These are phyloP conservation scores for Antheraea assamensis DNA, from an alignment of 2,888 invertebrate genomes.

Conservation along the genomic window DNA sequence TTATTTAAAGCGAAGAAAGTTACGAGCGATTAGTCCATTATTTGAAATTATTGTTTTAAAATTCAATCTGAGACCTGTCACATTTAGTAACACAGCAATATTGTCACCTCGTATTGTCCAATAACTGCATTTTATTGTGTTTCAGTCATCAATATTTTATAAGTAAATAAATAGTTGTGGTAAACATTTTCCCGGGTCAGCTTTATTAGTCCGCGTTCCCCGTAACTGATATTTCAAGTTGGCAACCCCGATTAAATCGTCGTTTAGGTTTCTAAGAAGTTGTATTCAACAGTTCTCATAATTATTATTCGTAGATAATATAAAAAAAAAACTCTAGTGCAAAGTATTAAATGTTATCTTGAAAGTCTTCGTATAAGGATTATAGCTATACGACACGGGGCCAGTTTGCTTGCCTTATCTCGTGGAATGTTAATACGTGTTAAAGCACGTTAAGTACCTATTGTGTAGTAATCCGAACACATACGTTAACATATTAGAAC, in stretches of 20 bases:
- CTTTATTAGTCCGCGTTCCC: neutral
- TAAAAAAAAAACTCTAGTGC: constrained; percentile 5
- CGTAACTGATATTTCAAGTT: neutral
- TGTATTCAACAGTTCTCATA: constrained; percentile 10
- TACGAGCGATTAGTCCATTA: too few species aligned
- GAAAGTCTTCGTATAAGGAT: constrained; percentile 17
- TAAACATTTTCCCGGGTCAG: neutral
- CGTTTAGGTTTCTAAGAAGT: neutral
- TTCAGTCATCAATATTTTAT: neutral
- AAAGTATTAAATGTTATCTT: constrained; percentile 7
- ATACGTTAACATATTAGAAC: neutral
- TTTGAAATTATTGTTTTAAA: too few species aligned
- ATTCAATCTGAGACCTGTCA: neutral
- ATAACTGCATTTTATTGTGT: too few species aligned
- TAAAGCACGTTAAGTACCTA: constrained; percentile 32
- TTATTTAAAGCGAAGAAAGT: too few species aligned
- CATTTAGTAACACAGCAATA: neutral
- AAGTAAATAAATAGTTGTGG: neutral
- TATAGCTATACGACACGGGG: constrained; percentile 4
- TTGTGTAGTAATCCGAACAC: constrained; percentile 13
- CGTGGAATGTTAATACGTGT: constrained; percentile 43
- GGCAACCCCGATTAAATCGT: neutral
- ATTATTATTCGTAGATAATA: neutral
- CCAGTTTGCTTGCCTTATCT: constrained; percentile 44
- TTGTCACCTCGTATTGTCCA: neutral